These are phyloP conservation scores for Deilephila elpenor DNA, from an alignment of 2,888 invertebrate genomes.

Conservation along the genomic window DNA sequence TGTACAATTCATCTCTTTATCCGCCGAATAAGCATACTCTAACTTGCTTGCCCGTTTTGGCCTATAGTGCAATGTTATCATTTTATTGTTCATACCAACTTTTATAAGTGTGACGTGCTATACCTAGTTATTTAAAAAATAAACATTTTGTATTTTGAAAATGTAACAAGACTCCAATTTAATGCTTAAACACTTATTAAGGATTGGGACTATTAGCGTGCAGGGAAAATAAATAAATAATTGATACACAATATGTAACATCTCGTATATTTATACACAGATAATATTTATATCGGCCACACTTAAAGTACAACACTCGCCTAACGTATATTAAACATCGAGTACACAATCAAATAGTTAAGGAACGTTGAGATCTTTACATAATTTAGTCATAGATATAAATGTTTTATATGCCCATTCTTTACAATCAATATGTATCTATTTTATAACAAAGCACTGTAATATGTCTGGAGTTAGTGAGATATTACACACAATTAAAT, in stretches of 20 bases:
- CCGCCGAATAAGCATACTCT: no score
- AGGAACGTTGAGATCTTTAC: constrained; percentile 64
- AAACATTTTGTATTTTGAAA: no score
- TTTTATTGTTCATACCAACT: no score
- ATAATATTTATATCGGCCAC: constrained; percentile 60
- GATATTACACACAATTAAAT: no score
- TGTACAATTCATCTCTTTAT: no score
- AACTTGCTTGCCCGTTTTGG: no score
- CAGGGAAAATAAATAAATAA: constrained; percentile 33
- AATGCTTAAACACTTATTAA: no score
- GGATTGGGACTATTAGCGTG: neutral
- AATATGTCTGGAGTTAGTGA: no score
- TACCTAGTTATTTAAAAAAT: no score
- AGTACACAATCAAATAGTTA: constrained; percentile 53
- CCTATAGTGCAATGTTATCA: no score
- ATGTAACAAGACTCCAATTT: no score
- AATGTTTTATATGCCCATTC: neutral
- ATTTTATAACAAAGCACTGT: neutral
- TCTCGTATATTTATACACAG: constrained; percentile 69
- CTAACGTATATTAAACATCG: constrained; percentile 65
- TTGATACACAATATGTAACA: constrained; percentile 62
- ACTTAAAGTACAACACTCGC: constrained; percentile 60
- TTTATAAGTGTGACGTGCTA: no score
- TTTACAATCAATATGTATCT: neutral
- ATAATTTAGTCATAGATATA: constrained; percentile 2